Base-by-base conservation (phyloP, 2,113 vertebrate genomes). In the Atherinomorus stipes region DNA sequence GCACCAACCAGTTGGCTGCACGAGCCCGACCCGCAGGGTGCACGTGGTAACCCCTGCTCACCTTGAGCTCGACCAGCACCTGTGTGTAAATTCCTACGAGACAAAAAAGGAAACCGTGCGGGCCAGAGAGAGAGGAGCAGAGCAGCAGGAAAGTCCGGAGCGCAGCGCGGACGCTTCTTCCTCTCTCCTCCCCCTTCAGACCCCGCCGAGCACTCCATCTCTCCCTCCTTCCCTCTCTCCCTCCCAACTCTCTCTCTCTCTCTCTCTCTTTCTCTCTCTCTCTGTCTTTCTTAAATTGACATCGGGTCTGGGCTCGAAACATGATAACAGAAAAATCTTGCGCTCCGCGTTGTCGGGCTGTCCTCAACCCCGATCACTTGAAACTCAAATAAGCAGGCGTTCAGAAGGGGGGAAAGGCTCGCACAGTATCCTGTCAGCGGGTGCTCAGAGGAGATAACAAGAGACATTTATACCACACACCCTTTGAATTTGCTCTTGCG, bases 181-280 rank as follows among this genome's bases (percentile, higher is more conserved):
- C 85, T 95, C 91, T 94, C 96, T 95, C 95, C 95, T 95, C 96
- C 95, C 90, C 95, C 94, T 95, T 95, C 90, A 94, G 86, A 81
- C 78, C 80, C 94, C 92, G 61, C 93, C 92, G 93, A 92, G 88
- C 89, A 70, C 94, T 91, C 89, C 82, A 90, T 93, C 93, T 90
- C 93, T 93, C 95, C 90, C 91, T 65, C 94, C 93, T 94, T 64
- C 87, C 81, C 88, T 62, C 87, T 82, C 91, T 85, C 90, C 80
- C 74, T 44, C 86, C 26, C 79, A 91, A 85, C 92, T 93, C 93
- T 84, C 92, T 75, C 94, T 94, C 95, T 69, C 90, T 79, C 91
- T 75, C 91, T 82, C 87, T 85, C 80, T 81, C 91, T 82, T 72
- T 65, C 85, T 51, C 80, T 89, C 74, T 82, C 92, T 84, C 78